Evolutionary conservation across 2,888 invertebrate species (phyloP), one percentile per base, ranked within the genome.

Genomic region (Dinocampus coccinellae): DNA sequence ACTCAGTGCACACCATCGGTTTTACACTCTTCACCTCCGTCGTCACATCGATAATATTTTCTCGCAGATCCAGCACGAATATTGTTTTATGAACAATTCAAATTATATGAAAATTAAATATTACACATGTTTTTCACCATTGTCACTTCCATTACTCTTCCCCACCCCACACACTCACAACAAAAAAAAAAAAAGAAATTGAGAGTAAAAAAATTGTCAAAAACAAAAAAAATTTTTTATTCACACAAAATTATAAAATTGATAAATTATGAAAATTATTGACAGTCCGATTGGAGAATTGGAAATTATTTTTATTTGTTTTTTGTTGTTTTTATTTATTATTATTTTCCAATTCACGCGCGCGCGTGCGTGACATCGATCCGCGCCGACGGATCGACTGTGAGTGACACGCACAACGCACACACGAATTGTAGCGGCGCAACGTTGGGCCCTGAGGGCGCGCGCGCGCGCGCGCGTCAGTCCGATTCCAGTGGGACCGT

Each of bases 331-430:
- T n/a, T n/a, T n/a, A n/a, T n/a, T 74, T 72, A 61, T 69, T 74
- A 70, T 74, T 24, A 22, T 13, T 11, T n/a, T 6, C 26, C 0
- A 26, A 57, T 57, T 10, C 13, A 3, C 26, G 10, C 47, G 13
- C 58, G 72, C 75, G 64, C 75, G 78, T 77, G 76, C 72, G 76
- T 74, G 74, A 67, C 75, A 66, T 73, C 75, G 73, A 76, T 80
- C 79, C 79, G 77, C 78, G 78, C 77, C 78, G 76, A 72, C 76
- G 78, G 79, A 76, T 83, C 81, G 81, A 82, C 82, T 80, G 82
- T 75, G 81, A 83, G 80, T 82, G 87, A 87, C 83, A 86, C 86
- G n/a, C n/a, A n/a, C n/a, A 86, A 87, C 84, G 81, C 72, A 80
- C 79, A 66, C 22, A 22, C n/a, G n/a, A n/a, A n/a, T 26, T 55